Percentiles rank a stretch among this genome's conserved stretches.
phyloP scores from a whole-genome alignment of 2,888 invertebrate genomes.

The Hedya salicella region DNA sequence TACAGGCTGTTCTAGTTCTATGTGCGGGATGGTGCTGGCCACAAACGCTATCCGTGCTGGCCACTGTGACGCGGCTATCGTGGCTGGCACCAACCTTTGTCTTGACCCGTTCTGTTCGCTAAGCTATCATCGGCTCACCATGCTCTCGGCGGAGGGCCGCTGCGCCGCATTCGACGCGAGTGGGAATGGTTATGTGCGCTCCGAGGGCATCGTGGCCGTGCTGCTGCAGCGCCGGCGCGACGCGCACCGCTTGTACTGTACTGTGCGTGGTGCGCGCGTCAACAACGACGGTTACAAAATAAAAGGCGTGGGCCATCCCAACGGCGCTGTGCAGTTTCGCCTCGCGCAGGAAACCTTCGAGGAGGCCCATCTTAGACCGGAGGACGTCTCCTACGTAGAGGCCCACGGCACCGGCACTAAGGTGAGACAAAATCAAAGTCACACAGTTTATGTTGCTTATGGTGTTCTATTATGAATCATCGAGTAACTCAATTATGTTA shows the following conservation, averaged over 20 bases:
- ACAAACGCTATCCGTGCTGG: constrained; percentile 41
- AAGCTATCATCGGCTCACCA: too few relatives aligned
- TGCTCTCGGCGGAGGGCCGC: too few relatives aligned
- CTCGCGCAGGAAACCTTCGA: constrained; percentile 94
- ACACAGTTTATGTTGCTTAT: too few relatives aligned
- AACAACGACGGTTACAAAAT: constrained; percentile 97
- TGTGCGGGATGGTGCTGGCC: constrained; percentile 44
- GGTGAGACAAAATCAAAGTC: too few relatives aligned
- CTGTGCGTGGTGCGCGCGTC: constrained; percentile 91
- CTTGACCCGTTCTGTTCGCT: too few relatives aligned
- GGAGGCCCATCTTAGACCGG: constrained; percentile 92
- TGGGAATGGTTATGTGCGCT: too few relatives aligned
- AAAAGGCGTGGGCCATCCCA: constrained; percentile 94
- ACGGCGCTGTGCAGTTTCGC: constrained; percentile 91
- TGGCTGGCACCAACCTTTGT: constrained; percentile 81
- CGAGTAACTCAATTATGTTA: not conserved
- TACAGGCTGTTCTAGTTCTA: constrained; percentile 16
- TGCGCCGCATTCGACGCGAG: too few relatives aligned
- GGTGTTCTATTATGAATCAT: not conserved
- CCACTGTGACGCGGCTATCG: constrained; percentile 67
- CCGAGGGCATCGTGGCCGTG: constrained; percentile 91
- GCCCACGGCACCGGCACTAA: constrained; percentile 99
- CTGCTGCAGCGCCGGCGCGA: constrained; percentile 90
- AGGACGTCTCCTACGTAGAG: constrained; percentile 95
- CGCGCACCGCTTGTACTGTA: constrained; percentile 1